phyloP scores from a whole-genome alignment of 2,888 invertebrate genomes.

The Timema cristinae region DNA sequence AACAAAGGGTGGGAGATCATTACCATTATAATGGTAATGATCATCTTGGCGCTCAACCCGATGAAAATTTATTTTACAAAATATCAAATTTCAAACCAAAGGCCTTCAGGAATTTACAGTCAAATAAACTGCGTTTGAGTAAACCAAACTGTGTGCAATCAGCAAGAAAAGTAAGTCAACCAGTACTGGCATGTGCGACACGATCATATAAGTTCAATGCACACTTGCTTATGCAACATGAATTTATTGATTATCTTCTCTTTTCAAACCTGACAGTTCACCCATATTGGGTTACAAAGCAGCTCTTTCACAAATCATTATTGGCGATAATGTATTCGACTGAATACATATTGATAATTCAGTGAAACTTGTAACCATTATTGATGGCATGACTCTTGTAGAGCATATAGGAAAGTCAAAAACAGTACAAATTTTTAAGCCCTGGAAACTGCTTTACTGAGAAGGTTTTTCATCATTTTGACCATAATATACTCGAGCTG shows the following conservation, averaged over 20 bases:
- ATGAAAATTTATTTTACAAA: not conserved
- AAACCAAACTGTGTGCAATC: constrained; percentile 4
- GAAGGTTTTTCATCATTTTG: constrained; percentile 2
- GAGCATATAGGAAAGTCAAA: not conserved
- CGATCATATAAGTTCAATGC: not conserved
- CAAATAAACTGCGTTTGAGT: not conserved
- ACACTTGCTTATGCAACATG: no score
- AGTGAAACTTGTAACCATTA: not conserved
- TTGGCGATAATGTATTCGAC: not conserved
- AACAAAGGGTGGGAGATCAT: constrained; percentile 1
- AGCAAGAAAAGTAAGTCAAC: not conserved
- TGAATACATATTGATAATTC: constrained; percentile 1
- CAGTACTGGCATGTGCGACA: not conserved
- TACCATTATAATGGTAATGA: not conserved
- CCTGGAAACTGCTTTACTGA: not conserved
- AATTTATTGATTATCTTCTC: no score
- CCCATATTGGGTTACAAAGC: no score
- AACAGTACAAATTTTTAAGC: not conserved
- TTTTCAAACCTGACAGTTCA: no score
- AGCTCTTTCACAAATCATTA: no score
- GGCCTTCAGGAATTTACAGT: not conserved
- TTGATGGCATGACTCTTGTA: not conserved
- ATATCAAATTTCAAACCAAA: not conserved
- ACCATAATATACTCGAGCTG: not conserved
- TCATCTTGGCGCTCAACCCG: not conserved